These are phyloP conservation scores for Acanthurus leucopareius DNA, from an alignment of 2,797 vertebrate genomes.

Conservation along the genomic window DNA sequence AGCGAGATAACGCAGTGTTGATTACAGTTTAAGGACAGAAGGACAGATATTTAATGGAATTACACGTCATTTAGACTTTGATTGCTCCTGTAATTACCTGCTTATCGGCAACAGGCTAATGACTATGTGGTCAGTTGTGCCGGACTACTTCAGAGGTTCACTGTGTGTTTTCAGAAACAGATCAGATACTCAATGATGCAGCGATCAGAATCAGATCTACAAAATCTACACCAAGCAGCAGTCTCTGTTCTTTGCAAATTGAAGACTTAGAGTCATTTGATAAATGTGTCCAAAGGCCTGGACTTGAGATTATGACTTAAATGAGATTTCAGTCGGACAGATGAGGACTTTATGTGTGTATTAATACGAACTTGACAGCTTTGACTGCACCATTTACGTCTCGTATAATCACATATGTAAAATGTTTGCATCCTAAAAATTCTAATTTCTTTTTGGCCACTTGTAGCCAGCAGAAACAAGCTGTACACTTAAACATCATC, in stretches of 20 bases:
- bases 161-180: slow-evolving; percentile 20
- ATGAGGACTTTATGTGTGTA: background rate
- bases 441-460: background rate
- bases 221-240: background rate
- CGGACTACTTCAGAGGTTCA: slow-evolving; percentile 27
- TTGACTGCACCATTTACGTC: background rate
- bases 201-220: slow-evolving; percentile 45
- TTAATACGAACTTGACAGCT: background rate
- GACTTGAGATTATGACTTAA: background rate
- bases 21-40: slow-evolving; percentile 63
- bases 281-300: slow-evolving; percentile 27
- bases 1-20: slow-evolving; percentile 64
- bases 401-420: background rate
- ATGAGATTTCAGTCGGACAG: background rate
- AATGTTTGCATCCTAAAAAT: background rate
- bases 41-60: slow-evolving; percentile 75
- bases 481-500: background rate
- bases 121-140: slow-evolving; percentile 64
- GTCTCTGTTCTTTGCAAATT: slow-evolving; percentile 55
- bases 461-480: background rate
- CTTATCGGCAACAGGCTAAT: slow-evolving; percentile 70
- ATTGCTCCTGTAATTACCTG: slow-evolving; percentile 74
- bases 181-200: slow-evolving; percentile 41
- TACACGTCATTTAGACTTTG: slow-evolving; percentile 78
- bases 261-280: slow-evolving; percentile 53